Evolutionary conservation across 2,113 vertebrate species (phyloP), one percentile per base, ranked within the genome.

Genomic region (Tragulus kanchil): DNA sequence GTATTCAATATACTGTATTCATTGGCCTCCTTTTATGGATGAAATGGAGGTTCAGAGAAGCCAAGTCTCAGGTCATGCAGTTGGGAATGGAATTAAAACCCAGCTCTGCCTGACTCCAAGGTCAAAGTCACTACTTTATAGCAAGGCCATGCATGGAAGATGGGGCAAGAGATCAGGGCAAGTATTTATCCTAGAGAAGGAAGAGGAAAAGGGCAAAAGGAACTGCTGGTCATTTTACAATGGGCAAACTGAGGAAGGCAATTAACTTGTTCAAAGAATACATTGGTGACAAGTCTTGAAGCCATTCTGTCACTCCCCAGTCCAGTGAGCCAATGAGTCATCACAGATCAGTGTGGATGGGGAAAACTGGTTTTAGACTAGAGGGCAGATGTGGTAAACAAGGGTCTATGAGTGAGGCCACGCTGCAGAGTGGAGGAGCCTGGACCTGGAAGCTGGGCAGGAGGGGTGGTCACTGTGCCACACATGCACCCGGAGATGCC

Each of bases 31-130:
- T 31, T 64, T 89, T 64, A 73, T 6, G 54, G 75, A 62, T 64
- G 52, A 69, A 84, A 92, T 21, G n/a, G 75, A 96, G 59, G 81
- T 25, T 54, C 23, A 62, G 75, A 95, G 87, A 89, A 67, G 48
- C 48, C 7, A 59, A 58, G 25, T 62, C 45, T 59, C 79, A 59
- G 10, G 62, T 26, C 50, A 75, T 25, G 59, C 4, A 85, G 87
- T 50, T 87, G 36, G 45, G 71, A 95, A 56, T 25, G 50, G 26
- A 15, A 50, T 59, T 93, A 52, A 89, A 56, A 92, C 4, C 5
- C 14, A 84, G 65, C 28, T 86, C 73, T 89, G n/a, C 73, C 28
- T 28, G 15, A 16, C 62, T 95, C 45, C 42, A 85, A 4, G 23
- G 54, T 31, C 73, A 59, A 3, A 54, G 52, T 83, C 19, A 48